These are phyloP conservation scores for Hedya salicella DNA, from an alignment of 2,888 invertebrate species.

Conservation along the genomic window DNA sequence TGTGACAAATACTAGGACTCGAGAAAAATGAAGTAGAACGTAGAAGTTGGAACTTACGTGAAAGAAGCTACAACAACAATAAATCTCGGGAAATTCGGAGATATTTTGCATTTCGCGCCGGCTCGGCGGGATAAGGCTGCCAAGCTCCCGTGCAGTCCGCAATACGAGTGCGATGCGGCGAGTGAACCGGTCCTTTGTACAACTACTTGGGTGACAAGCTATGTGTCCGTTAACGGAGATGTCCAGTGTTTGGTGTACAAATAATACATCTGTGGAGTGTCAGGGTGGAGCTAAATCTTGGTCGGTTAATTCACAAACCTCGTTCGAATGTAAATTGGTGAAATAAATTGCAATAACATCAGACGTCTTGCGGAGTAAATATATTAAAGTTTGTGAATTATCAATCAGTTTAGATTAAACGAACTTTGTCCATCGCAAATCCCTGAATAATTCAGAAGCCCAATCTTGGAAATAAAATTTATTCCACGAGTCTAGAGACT, in stretches of 20 bases:
- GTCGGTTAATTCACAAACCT: constrained; percentile 33
- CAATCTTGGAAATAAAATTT: constrained; percentile 5
- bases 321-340: constrained; percentile 17
- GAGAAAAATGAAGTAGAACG: constrained; percentile 9
- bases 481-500: neutral
- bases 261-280: constrained; percentile 46
- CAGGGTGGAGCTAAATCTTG: constrained; percentile 41
- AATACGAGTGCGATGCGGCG: constrained; percentile 14
- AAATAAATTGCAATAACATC: constrained; percentile 27
- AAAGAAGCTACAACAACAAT: constrained; percentile 37
- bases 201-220: constrained; percentile 29
- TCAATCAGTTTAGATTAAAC: constrained; percentile 32
- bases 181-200: constrained; percentile 1
- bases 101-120: constrained; percentile 17
- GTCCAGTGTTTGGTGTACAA: constrained; percentile 33
- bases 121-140: constrained; percentile 9
- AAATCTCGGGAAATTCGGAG: constrained; percentile 19
- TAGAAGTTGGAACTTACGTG: constrained; percentile 23
- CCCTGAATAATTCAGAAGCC: constrained; percentile 24
- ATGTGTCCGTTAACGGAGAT: constrained; percentile 22
- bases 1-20: constrained; percentile 9
- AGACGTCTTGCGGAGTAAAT: neutral
- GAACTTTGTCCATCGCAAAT: constrained; percentile 26
- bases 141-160: constrained; percentile 34
- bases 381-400: constrained; percentile 42